phyloP scores from a whole-genome alignment of 2,888 invertebrate species.

The Drosophila kambysellisi region DNA sequence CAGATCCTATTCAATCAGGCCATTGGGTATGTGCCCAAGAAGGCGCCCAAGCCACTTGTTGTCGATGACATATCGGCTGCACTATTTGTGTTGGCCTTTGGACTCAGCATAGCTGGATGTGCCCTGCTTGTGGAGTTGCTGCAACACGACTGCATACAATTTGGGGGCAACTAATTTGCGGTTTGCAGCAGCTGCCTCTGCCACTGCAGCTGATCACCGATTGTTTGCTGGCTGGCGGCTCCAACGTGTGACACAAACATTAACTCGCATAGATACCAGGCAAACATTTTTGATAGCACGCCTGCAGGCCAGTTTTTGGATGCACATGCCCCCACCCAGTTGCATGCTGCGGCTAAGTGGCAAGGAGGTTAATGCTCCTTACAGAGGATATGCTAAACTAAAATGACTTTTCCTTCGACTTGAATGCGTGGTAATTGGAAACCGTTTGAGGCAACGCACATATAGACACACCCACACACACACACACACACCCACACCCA shows the following conservation, averaged over 20 bases:
- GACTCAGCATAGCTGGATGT: slow-evolving; percentile 66
- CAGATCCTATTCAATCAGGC: slow-evolving; percentile 70
- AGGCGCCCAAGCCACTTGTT: slow-evolving; percentile 73
- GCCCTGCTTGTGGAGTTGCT: slow-evolving; percentile 69
- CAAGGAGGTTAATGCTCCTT: slow-evolving; percentile 49
- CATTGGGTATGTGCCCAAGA: slow-evolving; percentile 66
- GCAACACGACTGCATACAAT: slow-evolving; percentile 29
- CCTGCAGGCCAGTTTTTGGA: slow-evolving; percentile 23
- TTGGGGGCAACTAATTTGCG: slow-evolving; percentile 55
- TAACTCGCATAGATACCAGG: slow-evolving; percentile 20
- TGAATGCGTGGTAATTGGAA: slow-evolving; percentile 66
- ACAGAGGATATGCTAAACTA: slow-evolving; percentile 68
- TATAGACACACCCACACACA: not conserved
- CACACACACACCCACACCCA: not conserved
- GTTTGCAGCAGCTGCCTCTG: slow-evolving; percentile 21
- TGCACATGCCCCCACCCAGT: slow-evolving; percentile 5
- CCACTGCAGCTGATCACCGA: slow-evolving; percentile 38
- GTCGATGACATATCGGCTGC: slow-evolving; percentile 82
- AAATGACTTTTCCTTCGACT: slow-evolving; percentile 69
- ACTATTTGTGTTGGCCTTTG: slow-evolving; percentile 78
- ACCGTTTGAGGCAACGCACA: slow-evolving; percentile 55
- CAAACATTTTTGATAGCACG: slow-evolving; percentile 41
- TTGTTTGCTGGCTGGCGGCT: slow-evolving; percentile 48
- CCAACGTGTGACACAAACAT: slow-evolving; percentile 43
- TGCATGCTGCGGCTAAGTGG: slow-evolving; percentile 37